These are phyloP conservation scores for Caprella mutica DNA, from an alignment of 2,888 invertebrate genomes.

Conservation along the genomic window DNA sequence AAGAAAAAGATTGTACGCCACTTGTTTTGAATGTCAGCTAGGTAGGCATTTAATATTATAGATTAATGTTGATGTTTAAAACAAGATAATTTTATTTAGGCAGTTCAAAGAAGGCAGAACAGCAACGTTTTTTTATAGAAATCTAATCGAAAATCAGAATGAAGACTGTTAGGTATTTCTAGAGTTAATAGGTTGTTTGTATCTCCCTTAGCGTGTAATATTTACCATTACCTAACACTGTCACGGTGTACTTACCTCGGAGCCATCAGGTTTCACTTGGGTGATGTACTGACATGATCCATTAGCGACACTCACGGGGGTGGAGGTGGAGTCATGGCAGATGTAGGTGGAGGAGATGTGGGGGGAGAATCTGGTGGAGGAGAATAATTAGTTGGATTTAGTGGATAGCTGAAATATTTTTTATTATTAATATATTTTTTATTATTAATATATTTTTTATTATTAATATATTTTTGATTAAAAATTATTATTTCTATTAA, in stretches of 20 bases:
- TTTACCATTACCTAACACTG: no score
- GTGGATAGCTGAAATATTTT: no score
- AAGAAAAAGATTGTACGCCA: no score
- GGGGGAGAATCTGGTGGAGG: constrained; percentile 27
- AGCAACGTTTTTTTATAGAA: not conserved
- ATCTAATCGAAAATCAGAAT: not conserved
- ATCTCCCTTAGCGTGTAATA: no score
- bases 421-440: no score
- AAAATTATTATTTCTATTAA: no score
- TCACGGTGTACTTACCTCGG: constrained; percentile 17
- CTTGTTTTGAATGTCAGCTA: no score
- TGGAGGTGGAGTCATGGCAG: constrained; percentile 29
- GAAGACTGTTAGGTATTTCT: not conserved
- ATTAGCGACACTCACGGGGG: constrained; percentile 18
- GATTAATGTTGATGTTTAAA: not conserved
- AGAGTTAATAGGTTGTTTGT: no score
- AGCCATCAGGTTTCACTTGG: constrained; percentile 18
- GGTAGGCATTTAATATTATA: no score
- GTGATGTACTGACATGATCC: constrained; percentile 30
- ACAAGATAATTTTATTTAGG: not conserved
- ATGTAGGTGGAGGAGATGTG: constrained; percentile 35
- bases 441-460: no score
- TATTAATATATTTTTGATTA: no score
- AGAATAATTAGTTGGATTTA: no score
- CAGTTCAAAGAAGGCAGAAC: not conserved